Conservation (phyloP, 1,140 invertebrate genomes). For the Drosophila burlai region DNA sequence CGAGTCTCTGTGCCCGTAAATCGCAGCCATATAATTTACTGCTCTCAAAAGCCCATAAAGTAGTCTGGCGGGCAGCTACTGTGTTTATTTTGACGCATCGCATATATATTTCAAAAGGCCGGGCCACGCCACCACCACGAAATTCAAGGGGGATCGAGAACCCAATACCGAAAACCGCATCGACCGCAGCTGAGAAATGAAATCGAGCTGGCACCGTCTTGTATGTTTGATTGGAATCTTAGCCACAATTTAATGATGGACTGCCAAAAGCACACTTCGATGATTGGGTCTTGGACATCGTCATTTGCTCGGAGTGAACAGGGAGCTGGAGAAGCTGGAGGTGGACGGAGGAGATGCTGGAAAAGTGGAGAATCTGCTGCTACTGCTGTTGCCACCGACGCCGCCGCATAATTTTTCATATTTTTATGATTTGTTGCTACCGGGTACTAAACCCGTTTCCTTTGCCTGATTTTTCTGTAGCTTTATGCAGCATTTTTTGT, state of each 20-base stretch:
- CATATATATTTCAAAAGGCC: constrained; percentile 58
- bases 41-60: constrained; percentile 59
- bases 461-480: constrained; percentile 30
- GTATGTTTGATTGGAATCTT: constrained; percentile 81
- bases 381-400: constrained; percentile 42
- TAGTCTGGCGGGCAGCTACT: constrained; percentile 58
- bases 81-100: constrained; percentile 69
- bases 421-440: constrained; percentile 84
- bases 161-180: constrained; percentile 17
- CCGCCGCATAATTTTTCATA: constrained; percentile 81
- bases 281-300: constrained; percentile 53
- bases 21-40: constrained; percentile 55
- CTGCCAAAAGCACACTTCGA: constrained; percentile 83
- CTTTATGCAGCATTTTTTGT: constrained; percentile 11
- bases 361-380: constrained; percentile 2
- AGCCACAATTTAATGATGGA: constrained; percentile 83
- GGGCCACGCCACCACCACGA: constrained; percentile 26
- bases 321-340: background rate
- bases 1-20: constrained; percentile 32
- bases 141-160: constrained; percentile 5
- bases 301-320: constrained; percentile 20
- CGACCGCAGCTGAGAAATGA: constrained; percentile 53
- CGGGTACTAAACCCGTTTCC: constrained; percentile 80
- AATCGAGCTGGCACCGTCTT: constrained; percentile 56
- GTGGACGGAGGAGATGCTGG: constrained; percentile 4